Conservation (phyloP, 2,888 invertebrate species). For the Cheilosia variabilis region DNA sequence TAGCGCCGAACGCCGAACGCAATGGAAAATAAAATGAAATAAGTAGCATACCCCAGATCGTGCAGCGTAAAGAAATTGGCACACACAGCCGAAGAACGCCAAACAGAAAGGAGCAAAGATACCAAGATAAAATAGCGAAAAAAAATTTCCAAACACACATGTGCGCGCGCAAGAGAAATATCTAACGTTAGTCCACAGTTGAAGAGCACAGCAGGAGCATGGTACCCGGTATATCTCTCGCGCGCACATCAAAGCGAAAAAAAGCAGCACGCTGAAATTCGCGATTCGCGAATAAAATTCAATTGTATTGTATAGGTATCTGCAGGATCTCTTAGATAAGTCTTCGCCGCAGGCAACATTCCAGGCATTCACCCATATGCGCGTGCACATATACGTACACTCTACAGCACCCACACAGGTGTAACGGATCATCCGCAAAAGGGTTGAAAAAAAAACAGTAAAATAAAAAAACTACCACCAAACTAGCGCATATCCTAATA, state of each 20-base stretch:
- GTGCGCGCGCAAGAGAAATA: slow-evolving; percentile 54
- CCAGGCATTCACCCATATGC: slow-evolving; percentile 38
- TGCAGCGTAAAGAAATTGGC: slow-evolving; percentile 68
- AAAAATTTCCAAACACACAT: slow-evolving; percentile 57
- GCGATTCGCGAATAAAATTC: slow-evolving; percentile 62
- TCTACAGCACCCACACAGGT: slow-evolving; percentile 62
- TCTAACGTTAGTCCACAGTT: slow-evolving; percentile 24
- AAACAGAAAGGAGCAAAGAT: slow-evolving; percentile 28
- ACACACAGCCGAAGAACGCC: slow-evolving; percentile 49
- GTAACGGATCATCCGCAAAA: slow-evolving; percentile 71
- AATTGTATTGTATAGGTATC: slow-evolving; percentile 57
- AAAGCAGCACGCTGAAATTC: slow-evolving; percentile 28
- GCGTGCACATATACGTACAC: slow-evolving; percentile 17
- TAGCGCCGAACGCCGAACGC: slow-evolving; percentile 70
- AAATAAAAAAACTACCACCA: neutral
- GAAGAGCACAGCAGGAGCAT: slow-evolving; percentile 14
- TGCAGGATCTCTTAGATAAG: slow-evolving; percentile 60
- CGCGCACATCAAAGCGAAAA: slow-evolving; percentile 12
- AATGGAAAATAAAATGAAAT: slow-evolving; percentile 53
- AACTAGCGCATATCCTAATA: slow-evolving; percentile 35
- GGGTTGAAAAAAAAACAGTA: slow-evolving; percentile 39
- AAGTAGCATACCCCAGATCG: slow-evolving; percentile 56
- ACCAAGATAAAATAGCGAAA: slow-evolving; percentile 13
- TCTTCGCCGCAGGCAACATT: slow-evolving; percentile 59
- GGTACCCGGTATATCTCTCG: slow-evolving; percentile 23